Evolutionary conservation across 2,888 invertebrate species (phyloP), one percentile per base, ranked within the genome.

Genomic region (Parelbella ahira): DNA sequence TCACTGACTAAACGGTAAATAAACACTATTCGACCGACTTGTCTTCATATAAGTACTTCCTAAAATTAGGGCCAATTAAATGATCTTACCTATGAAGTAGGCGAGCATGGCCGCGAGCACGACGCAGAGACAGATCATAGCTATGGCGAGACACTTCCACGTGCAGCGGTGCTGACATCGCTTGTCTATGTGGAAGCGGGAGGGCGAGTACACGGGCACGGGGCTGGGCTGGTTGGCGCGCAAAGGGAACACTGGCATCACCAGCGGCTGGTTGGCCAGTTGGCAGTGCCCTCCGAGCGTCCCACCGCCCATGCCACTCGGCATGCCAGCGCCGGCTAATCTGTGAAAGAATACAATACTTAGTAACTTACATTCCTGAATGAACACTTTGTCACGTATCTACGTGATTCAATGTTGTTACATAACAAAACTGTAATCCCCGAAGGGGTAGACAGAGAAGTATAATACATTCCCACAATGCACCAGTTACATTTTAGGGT

Each of bases 81-180:
- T 3, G 6, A 23, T 86, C 92, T 93, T 90, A 97, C 97, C 95
- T 90, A 96, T 96, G 88, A 97, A 96, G 89, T 97, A 97, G 63
- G 96, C 95, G 79, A 97, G 91, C 93, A 97, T 96, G 58, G 97
- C 97, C 65, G 95, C 93, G 69, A 97, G 91, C 65, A 94, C 93
- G 71, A 97, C 94, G 71, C 94, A 93, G 66, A 97, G 90, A 75
- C 97, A 91, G 80, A 97, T 96, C 87, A 97, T 93, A 65, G 94
- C 93, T 80, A 98, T 95, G 81, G 96, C 96, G 78, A 96, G 93
- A 84, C 97, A 97, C 88, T 97, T 96, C 98, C 98, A 98, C 74
- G 97, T 95, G 90, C 97, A 97, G 60, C 96, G 91, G 81, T 95
- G 95, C 80, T 94, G 95, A 89, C 95, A 96, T 60, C 95, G 92